Evolutionary conservation across 2,888 invertebrate genomes (phyloP), one percentile per base, ranked within the genome.

Genomic region (Saturnia japonica): DNA sequence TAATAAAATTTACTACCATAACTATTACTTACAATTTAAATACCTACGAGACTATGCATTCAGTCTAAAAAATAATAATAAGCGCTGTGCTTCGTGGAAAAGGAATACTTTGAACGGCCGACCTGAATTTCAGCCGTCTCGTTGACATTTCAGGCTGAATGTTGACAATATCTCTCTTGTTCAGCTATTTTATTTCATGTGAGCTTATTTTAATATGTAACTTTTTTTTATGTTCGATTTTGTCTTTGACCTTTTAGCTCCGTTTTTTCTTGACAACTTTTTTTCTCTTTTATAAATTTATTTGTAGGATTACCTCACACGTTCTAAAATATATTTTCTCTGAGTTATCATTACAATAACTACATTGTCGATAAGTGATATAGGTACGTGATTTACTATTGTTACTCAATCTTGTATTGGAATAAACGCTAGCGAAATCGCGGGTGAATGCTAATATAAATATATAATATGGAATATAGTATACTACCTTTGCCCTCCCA

Each of bases 101-200:
- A 57, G 22, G 2, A 16, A 11, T 40, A 64, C 34, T 64, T 64
- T 64, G 1, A n/a, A 7, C 62, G 16, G 40, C 40, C 62, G 62
- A 64, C 64, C 19, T 40, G 64, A 19, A 64, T 64, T 64, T 64
- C 40, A 64, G 19, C 64, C 34, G n/a, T n/a, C 64, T 64, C 34
- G 64, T 64, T 64, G 64, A 64, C 64, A 64, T 40, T 64, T 64
- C 40, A n/a, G 34, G n/a, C 64, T 64, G 40, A 16, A 64, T n/a
- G 64, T 64, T 64, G 40, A n/a, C 64, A 64, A 64, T 64, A 64
- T 64, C 40, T 40, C 64, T 60, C 12, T n/a, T n/a, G 64, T 64
- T 40, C 64, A 64, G 40, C 8, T 64, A 40, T 40, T 64, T 64
- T 40, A 64, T 34, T 64, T 40, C 40, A 8, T 11, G 14, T 40